Conservation (phyloP, 1,140 invertebrate species). For the Melanaphis sacchari region DNA sequence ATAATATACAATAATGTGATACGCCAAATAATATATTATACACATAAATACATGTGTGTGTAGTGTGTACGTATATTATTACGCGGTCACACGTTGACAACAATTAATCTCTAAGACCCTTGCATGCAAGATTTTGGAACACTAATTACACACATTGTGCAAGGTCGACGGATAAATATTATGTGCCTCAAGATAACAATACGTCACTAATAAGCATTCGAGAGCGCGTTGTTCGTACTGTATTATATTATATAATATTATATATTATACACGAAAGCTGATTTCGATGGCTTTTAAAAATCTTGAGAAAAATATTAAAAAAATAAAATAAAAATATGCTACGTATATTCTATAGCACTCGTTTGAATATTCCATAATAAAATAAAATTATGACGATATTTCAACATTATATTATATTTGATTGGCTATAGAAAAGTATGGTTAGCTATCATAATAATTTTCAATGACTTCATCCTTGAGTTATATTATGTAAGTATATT, state of each 20-base stretch:
- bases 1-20: background rate
- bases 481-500: background rate
- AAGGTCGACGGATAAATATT: background rate
- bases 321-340: background rate
- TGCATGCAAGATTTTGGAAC: conserved; percentile 15
- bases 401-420: background rate
- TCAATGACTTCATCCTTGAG: background rate
- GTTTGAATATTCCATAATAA: background rate
- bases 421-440: background rate
- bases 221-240: background rate
- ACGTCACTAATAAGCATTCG: conserved; percentile 31
- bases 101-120: conserved; percentile 17
- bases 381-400: background rate
- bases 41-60: background rate
- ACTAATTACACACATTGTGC: conserved; percentile 29
- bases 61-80: background rate
- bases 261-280: background rate
- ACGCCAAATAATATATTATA: background rate
- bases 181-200: conserved; percentile 1
- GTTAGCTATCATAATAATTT: background rate
- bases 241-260: background rate
- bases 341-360: background rate
- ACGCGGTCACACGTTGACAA: background rate
- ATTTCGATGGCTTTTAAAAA: background rate
- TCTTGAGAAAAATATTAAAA: background rate